Evolutionary conservation across 2,113 vertebrate species (phyloP).

Genomic region (Prochilodus magdalenae): DNA sequence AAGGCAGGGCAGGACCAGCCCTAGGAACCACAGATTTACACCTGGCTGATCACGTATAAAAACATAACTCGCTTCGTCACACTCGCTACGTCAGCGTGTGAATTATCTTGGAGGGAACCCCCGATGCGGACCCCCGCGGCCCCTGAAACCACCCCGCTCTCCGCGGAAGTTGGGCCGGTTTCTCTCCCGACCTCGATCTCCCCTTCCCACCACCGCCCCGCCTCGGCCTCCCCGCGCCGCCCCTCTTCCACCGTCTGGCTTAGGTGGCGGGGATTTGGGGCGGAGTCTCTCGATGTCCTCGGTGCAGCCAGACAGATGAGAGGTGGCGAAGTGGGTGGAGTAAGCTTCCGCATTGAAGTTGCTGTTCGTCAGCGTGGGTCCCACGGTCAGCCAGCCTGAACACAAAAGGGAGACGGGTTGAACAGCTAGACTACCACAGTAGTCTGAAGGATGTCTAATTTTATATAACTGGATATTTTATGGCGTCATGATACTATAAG

Average conservation of each 20-base stretch:
- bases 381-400: conserved; percentile 95
- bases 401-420: neutral
- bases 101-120: conserved; percentile 89
- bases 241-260: conserved; percentile 90
- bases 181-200: conserved; percentile 91
- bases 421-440: neutral
- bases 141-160: conserved; percentile 91
- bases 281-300: conserved; percentile 97
- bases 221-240: conserved; percentile 88
- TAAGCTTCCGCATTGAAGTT: conserved; percentile 95
- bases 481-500: too few relatives aligned
- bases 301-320: conserved; percentile 90
- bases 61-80: neutral
- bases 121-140: conserved; percentile 89
- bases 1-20: too few relatives aligned
- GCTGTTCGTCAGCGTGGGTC: conserved; percentile 96
- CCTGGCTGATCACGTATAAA: neutral
- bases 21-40: too few relatives aligned
- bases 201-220: conserved; percentile 85
- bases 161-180: conserved; percentile 94
- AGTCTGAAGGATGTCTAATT: too few relatives aligned
- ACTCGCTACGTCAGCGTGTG: too few relatives aligned
- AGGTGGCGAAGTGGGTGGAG: conserved; percentile 86
- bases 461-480: too few relatives aligned
- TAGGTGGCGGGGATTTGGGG: conserved; percentile 93